phyloP scores from a whole-genome alignment of 1,140 invertebrate genomes.

The Drosophila paulistorum region DNA sequence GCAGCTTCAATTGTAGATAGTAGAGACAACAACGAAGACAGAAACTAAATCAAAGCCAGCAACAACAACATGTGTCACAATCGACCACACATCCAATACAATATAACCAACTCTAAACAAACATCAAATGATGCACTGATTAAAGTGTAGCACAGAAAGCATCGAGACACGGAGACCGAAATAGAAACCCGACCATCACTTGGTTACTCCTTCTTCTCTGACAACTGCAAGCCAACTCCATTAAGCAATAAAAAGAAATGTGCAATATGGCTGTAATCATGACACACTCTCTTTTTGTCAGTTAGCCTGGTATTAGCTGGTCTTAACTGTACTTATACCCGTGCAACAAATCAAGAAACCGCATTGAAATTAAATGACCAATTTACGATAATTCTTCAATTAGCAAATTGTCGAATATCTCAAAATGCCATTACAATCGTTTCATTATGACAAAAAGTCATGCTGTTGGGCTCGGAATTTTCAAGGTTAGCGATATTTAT shows the following conservation, averaged over 20 bases:
- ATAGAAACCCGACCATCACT: background rate
- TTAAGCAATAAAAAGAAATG: constrained; percentile 59
- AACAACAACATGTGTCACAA: constrained; percentile 22
- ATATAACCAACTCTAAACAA: constrained; percentile 30
- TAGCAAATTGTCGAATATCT: background rate
- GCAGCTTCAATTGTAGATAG: constrained; percentile 40
- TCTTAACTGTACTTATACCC: constrained; percentile 29
- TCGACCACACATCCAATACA: constrained; percentile 24
- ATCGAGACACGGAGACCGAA: background rate
- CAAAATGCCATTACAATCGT: constrained; percentile 27
- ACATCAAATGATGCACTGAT: constrained; percentile 56
- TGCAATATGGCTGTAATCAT: constrained; percentile 52
- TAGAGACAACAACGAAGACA: background rate
- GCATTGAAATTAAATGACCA: too few relatives aligned
- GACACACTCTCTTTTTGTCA: constrained; percentile 48
- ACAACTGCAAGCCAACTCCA: constrained; percentile 37
- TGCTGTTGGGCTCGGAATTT: constrained; percentile 28
- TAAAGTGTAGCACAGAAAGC: constrained; percentile 30
- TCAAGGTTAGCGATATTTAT: constrained; percentile 47
- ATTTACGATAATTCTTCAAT: too few relatives aligned
- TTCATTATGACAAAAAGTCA: constrained; percentile 33
- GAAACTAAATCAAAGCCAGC: background rate
- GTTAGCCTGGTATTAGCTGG: background rate
- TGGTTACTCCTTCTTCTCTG: constrained; percentile 19
- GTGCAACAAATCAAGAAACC: background rate